A percentile compares a stretch with the other conserved stretches of the same genome.
phyloP scores from a whole-genome alignment of 2,113 vertebrate genomes.

The Pterocles burchelli region DNA sequence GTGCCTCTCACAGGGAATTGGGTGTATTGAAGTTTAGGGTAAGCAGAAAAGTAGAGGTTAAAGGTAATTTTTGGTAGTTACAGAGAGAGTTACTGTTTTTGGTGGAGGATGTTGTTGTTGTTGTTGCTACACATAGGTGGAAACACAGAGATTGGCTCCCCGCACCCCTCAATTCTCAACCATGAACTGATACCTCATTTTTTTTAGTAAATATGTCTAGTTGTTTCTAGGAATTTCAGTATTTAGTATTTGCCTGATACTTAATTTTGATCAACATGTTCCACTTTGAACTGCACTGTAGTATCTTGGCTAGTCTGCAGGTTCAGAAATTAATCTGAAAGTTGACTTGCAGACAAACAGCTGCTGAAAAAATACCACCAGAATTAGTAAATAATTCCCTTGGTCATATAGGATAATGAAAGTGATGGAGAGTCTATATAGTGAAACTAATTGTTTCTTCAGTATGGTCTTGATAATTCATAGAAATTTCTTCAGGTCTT shows the following conservation, averaged over 20 bases:
- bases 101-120: background rate
- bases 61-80: background rate
- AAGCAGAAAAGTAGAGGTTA: background rate
- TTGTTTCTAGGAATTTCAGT: background rate
- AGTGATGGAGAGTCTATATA: constrained; percentile 62
- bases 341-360: background rate
- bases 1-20: background rate
- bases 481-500: constrained; percentile 73
- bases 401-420: background rate
- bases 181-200: background rate
- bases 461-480: constrained; percentile 65
- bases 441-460: constrained; percentile 79
- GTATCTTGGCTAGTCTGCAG: background rate
- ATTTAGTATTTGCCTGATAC: background rate
- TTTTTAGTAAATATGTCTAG: background rate
- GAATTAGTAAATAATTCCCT: background rate
- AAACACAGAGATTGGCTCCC: background rate
- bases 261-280: background rate
- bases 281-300: background rate
- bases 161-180: background rate
- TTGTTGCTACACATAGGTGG: background rate
- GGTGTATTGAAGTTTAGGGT: background rate
- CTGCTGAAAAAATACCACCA: background rate
- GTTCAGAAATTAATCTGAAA: background rate
- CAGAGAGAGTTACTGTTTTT: background rate